phyloP scores from a whole-genome alignment of 2,888 invertebrate genomes.

The Patella caerulea region DNA sequence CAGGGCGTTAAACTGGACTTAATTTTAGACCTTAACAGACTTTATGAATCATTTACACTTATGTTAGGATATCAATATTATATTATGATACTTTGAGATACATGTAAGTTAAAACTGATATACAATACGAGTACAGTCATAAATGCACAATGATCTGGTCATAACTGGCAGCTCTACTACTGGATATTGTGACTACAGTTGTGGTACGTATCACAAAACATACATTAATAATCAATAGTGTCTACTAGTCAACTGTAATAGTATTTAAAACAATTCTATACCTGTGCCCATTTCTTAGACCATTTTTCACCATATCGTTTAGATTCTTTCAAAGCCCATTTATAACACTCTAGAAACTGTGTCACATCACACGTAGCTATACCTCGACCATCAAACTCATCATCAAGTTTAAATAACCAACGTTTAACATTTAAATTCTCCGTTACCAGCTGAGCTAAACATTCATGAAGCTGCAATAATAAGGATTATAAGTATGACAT shows the following conservation, averaged over 20 bases:
- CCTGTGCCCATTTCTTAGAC: slow-evolving; percentile 72
- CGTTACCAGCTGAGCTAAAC: slow-evolving; percentile 69
- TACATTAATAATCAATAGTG: too few species aligned
- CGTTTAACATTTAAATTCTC: slow-evolving; percentile 68
- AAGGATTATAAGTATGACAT: neutral
- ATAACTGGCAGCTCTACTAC: too few species aligned
- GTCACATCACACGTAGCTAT: slow-evolving; percentile 69
- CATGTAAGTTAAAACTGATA: too few species aligned
- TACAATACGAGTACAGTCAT: too few species aligned
- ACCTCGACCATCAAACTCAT: slow-evolving; percentile 70
- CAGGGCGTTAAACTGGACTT: too few species aligned
- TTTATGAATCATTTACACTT: too few species aligned
- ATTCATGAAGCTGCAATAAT: slow-evolving; percentile 66
- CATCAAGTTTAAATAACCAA: slow-evolving; percentile 71
- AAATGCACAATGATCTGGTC: too few species aligned
- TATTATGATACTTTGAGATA: too few species aligned
- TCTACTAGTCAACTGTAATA: neutral
- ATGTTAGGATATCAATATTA: too few species aligned
- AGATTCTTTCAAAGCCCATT: slow-evolving; percentile 69
- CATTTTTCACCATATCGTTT: slow-evolving; percentile 70
- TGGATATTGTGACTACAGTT: too few species aligned
- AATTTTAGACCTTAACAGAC: too few species aligned
- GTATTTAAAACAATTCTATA: slow-evolving; percentile 29
- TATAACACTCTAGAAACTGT: slow-evolving; percentile 65
- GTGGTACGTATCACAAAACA: too few species aligned